phyloP scores from a whole-genome alignment of 92 coral and sea anemone genomes.

The Parazoanthus swiftii region DNA sequence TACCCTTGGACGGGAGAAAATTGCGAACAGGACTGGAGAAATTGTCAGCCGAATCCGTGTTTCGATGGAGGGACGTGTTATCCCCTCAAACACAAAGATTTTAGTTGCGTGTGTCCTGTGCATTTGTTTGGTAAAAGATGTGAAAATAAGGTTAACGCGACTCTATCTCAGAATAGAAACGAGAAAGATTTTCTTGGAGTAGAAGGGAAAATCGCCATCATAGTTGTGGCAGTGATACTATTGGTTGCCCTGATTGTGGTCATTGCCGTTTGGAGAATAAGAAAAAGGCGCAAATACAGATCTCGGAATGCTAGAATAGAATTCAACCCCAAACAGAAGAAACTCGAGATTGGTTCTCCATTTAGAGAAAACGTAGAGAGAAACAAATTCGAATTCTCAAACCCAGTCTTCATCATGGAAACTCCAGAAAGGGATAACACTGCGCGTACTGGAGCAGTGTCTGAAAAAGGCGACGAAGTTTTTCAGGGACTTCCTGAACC shows the following conservation, averaged over 20 bases:
- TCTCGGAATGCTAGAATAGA: conserved; percentile 62
- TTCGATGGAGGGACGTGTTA: conserved; percentile 64
- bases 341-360: conserved; percentile 57
- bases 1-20: conserved; percentile 79
- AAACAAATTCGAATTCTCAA: conserved; percentile 55
- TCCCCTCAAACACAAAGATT: conserved; percentile 63
- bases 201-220: conserved; percentile 51
- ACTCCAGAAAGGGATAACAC: conserved; percentile 28
- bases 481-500: conserved; percentile 28
- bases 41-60: conserved; percentile 68
- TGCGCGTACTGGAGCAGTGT: background rate
- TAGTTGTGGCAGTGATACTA: conserved; percentile 47
- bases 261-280: conserved; percentile 48
- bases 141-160: conserved; percentile 4
- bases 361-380: conserved; percentile 67
- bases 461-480: background rate
- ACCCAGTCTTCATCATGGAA: conserved; percentile 58
- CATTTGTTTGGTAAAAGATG: conserved; percentile 53
- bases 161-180: conserved; percentile 6
- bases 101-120: conserved; percentile 59
- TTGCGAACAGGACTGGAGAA: conserved; percentile 67
- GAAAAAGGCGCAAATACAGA: conserved; percentile 52
- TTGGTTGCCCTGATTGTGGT: conserved; percentile 41
- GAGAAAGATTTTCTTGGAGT: conserved; percentile 39
- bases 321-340: conserved; percentile 41